Evolutionary conservation across 2,888 invertebrate genomes (phyloP).

Genomic region (Acanthopleura granulata): DNA sequence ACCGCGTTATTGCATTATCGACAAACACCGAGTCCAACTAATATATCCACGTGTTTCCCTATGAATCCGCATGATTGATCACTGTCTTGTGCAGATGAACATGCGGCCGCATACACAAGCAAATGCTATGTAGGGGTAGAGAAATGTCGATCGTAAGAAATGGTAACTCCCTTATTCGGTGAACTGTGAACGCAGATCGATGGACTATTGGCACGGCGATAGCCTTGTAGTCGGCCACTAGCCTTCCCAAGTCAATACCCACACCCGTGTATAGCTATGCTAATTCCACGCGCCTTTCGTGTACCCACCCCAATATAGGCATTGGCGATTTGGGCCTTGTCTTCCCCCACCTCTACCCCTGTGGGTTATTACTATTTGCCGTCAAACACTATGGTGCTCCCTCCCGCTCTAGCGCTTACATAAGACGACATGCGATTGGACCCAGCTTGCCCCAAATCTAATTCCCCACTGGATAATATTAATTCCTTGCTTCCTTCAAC

Average conservation of each 20-base stretch:
- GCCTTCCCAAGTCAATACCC: not conserved
- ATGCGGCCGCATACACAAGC: not conserved
- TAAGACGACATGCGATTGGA: not conserved
- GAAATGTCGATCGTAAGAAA: conserved; percentile 7
- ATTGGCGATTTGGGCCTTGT: not conserved
- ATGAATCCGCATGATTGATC: not conserved
- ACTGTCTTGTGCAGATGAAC: not conserved
- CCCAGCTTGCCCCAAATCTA: not conserved
- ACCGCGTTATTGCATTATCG: conserved; percentile 19
- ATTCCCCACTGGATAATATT: not conserved
- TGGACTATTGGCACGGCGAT: no score
- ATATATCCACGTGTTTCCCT: conserved; percentile 8
- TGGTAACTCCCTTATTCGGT: not conserved
- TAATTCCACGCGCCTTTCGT: not conserved
- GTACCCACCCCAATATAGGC: not conserved
- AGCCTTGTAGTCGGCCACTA: not conserved
- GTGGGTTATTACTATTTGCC: not conserved
- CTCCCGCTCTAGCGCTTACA: not conserved
- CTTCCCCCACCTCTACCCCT: not conserved
- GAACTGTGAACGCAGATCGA: not conserved
- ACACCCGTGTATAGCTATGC: not conserved
- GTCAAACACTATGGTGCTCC: not conserved
- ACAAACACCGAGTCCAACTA: not conserved
- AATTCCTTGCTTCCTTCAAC: not conserved
- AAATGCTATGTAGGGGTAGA: not conserved